These are phyloP conservation scores for Sceloporus undulatus DNA, from an alignment of 2,113 vertebrate genomes.

Conservation along the genomic window DNA sequence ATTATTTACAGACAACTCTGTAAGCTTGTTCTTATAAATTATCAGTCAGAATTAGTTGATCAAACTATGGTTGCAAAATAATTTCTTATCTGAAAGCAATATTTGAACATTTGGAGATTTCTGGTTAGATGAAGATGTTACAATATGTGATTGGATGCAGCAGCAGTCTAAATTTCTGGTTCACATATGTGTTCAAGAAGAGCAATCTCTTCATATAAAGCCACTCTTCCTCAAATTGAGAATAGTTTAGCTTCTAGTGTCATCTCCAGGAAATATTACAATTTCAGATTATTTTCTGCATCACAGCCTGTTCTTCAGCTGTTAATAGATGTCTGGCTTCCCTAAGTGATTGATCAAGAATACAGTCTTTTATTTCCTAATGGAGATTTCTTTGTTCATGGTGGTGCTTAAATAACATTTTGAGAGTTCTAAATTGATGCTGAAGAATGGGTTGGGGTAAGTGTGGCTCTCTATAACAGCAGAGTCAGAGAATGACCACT, in stretches of 20 bases:
- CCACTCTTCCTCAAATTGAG: conserved; percentile 56
- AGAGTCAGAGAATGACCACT: not conserved
- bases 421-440: not conserved
- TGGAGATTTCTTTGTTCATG: conserved; percentile 20
- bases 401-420: conserved; percentile 2
- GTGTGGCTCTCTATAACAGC: not conserved
- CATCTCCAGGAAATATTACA: conserved; percentile 49
- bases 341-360: conserved; percentile 7
- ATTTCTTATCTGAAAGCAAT: conserved; percentile 65
- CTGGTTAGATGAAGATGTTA: conserved; percentile 67
- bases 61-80: conserved; percentile 64
- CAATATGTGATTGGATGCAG: conserved; percentile 65
- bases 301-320: conserved; percentile 50
- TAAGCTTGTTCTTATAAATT: conserved; percentile 50
- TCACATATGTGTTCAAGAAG: conserved; percentile 72
- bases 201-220: conserved; percentile 69
- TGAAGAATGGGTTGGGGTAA: not conserved
- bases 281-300: conserved; percentile 50
- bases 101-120: conserved; percentile 70
- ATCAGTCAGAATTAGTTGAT: conserved; percentile 66
- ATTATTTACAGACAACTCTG: conserved; percentile 41
- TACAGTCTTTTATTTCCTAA: not conserved
- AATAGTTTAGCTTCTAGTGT: conserved; percentile 60
- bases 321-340: conserved; percentile 15
- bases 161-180: conserved; percentile 68